Evolutionary conservation across 2,797 vertebrate species (phyloP), one percentile per base, ranked within the genome.

Genomic region (Eremophila alpestris): DNA sequence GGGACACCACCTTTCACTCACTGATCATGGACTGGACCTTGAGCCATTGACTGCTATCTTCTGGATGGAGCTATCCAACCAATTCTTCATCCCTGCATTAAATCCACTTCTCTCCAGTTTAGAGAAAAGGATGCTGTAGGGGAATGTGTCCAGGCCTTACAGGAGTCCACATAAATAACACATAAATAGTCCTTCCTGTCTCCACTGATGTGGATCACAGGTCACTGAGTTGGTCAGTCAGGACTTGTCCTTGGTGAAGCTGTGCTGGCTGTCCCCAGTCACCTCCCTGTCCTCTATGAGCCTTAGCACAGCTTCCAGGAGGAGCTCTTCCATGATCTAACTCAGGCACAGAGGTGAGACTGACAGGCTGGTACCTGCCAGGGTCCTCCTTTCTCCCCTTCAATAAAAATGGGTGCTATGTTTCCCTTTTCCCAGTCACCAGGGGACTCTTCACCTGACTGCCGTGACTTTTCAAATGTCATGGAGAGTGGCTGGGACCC

Each of bases 1-100:
- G 49, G 22, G 26, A 51, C 38, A 34, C 5, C 7, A 34, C n/a
- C 16, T 83, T 51, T 56, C 51, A 23, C 15, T 56, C 51, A 23
- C 15, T 70, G 38, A 19, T 34, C 1, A 0, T n/a, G 0, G 3
- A 4, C 43, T 64, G 38, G 10, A 27, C 27, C 16, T 22, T 55
- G 21, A 55, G 26, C 34, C 26, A 70, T 3, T 64, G 38, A 27
- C n/a, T 0, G 0, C 64, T 14, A 3, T 3, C 17, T 52, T 52
- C 29, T 59, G 34, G 21, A 14, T 32, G 30, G 24, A 78, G 16
- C 15, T 32, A 40, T 32, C n/a, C 45, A 52, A 70, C 9, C 15
- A 83, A 8, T 41, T 58, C 16, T 27, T 52, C n/a, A 40, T 36
- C 18, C 21, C 23, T 2, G 4, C 51, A 59, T 52, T 17, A 23